These are phyloP conservation scores for Mustelus asterias DNA, from an alignment of 2,113 vertebrate species.

Conservation along the genomic window DNA sequence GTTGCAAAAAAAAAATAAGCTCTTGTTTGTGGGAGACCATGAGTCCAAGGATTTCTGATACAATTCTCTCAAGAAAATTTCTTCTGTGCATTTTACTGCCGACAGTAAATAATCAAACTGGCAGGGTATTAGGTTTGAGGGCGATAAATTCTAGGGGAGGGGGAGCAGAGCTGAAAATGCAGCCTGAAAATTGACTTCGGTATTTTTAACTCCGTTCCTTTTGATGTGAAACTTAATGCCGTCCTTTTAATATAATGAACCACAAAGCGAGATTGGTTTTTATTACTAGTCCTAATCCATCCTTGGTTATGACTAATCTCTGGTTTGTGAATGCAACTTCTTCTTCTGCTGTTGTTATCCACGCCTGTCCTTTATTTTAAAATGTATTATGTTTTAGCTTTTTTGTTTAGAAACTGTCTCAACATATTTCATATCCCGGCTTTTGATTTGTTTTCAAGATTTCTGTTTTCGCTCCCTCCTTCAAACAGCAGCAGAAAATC, in stretches of 20 bases:
- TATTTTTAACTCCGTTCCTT: background rate
- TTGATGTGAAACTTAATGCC: background rate
- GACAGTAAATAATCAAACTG: constrained; percentile 22
- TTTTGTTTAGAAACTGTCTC: background rate
- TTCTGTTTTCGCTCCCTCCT: background rate
- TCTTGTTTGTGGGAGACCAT: constrained; percentile 24
- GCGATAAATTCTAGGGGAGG: constrained; percentile 7
- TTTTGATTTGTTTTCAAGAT: background rate
- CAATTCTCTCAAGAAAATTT: constrained; percentile 13
- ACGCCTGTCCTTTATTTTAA: background rate
- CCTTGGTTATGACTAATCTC: background rate
- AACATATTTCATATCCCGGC: background rate
- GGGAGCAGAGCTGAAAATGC: background rate
- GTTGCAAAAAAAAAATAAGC: background rate
- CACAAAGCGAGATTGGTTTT: background rate
- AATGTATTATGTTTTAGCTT: background rate
- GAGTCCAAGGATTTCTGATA: background rate
- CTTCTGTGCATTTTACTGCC: constrained; percentile 22
- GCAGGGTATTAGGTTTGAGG: background rate
- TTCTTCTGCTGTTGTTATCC: background rate
- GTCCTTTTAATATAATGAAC: background rate
- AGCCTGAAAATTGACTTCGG: background rate
- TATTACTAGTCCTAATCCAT: background rate
- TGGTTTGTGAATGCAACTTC: background rate
- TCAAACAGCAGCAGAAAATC: background rate